Evolutionary conservation across 2,888 invertebrate species (phyloP), one percentile per base, ranked within the genome.

Genomic region (Ormia ochracea): DNA sequence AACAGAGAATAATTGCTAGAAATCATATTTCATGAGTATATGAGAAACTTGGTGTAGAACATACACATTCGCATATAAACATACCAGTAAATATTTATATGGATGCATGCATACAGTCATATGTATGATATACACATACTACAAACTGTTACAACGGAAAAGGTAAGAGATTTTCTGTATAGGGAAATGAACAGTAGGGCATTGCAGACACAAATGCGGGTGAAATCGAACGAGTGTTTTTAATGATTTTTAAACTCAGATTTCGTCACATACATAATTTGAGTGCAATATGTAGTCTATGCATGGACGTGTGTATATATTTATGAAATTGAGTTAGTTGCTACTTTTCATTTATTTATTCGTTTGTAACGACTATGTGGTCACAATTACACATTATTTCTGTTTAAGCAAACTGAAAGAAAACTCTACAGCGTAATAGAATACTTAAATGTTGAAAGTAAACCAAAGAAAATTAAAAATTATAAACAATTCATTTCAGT

Each of bases 261-360:
- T 23, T 72, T 75, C 54, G 76, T 76, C n/a, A n/a, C n/a, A n/a
- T n/a, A n/a, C n/a, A 56, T 80, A 80, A 76, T 72, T 66, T 76
- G 80, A 80, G 80, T 76, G 56, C 6, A 41, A 74, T 65, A 43
- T 31, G n/a, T 50, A 50, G n/a, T 41, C 9, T 41, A 38, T 19
- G 9, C 23, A 38, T 26, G 50, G n/a, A n/a, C n/a, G n/a, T n/a
- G n/a, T n/a, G n/a, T n/a, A n/a, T n/a, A n/a, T n/a, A n/a, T n/a
- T n/a, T n/a, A n/a, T n/a, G n/a, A n/a, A n/a, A n/a, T n/a, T n/a
- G n/a, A n/a, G n/a, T 65, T 28, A 50, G 21, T 41, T 66, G 36
- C 2, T 2, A 26, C 4, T 70, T 59, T 17, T 38, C 5, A 56
- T 58, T 56, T 54, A 58, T 50, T 59, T 61, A 66, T 65, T 66